Evolutionary conservation across 2,113 vertebrate genomes (phyloP), one percentile per base, ranked within the genome.

Genomic region (Aythya baeri): DNA sequence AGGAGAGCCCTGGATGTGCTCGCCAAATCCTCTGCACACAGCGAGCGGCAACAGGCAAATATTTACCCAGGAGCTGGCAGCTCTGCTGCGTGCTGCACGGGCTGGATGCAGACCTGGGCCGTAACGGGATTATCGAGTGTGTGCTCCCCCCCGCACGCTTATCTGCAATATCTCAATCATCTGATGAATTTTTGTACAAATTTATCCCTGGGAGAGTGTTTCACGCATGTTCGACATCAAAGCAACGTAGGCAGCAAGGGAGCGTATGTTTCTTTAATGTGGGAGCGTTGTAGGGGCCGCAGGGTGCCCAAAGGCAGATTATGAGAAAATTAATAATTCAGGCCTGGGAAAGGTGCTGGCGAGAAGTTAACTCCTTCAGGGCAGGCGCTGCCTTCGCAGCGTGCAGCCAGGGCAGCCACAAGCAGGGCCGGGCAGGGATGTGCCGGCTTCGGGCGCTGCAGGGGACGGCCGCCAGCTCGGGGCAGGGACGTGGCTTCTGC

Each of bases 321-420:
- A 94, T 77, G 75, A 79, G 38, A 58, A 83, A 91, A 96, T 97
- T 94, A 96, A 96, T 97, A 94, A 97, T 97, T 97, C 96, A 95
- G 88, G 74, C 27, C 38, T 78, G 6, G 7, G 74, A 67, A 83
- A 95, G 80, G 91, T 92, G 79, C 84, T 62, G 81, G 62, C 43
- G 76, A 75, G 61, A 63, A 92, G 38, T 97, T 96, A 97, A 96
- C 94, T 80, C 89, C 80, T 95, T 89, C 75, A 29, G 58, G 81
- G 75, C 0, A 50, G 55, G 21, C 0, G 3, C 83, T 83, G 81
- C 76, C 75, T 82, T 63, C 0, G 0, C 23, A 5, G 32, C 4
- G n/a, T 32, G 14, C 31, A 5, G 58, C 34, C 8, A 0, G 2
- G 17, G 21, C 54, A 36, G 52, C 23, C 50, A 52, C 50, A 52